Evolutionary conservation across 2,113 vertebrate genomes (phyloP), one percentile per base, ranked within the genome.

Genomic region (Pterocles orientalis): DNA sequence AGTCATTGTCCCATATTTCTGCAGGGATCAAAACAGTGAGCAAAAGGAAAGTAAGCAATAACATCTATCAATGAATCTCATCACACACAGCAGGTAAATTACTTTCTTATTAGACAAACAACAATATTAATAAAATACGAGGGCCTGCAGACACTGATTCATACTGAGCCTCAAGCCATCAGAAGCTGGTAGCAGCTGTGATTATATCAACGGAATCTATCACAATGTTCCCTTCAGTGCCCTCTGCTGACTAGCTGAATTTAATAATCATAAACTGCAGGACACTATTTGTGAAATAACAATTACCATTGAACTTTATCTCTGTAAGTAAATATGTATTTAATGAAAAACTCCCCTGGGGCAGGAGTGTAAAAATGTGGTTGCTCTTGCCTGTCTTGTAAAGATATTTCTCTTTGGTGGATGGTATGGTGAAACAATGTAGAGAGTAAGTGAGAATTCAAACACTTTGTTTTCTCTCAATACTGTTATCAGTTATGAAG

Each of bases 191-290:
- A 54, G 69, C 60, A 73, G 39, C 7, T 14, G 57, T 82, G 92
- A 82, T 95, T 90, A 82, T 72, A 88, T 51, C 71, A 92, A 65
- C 1, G 8, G 64, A 93, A 94, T 92, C 65, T 95, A 69, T 92
- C 82, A 65, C 56, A 77, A 86, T 73, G 7, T 70, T 93, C 51
- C 58, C 26, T 86, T 91, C 65, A 82, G 39, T 95, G 79, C 54
- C 68, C 65, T 91, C 57, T 96, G 41, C 79, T 94, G 90, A 92
- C 78, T 92, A 93, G 33, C 51, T 54, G 39, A 85, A 76, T 94
- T 94, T 92, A 95, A 94, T 91, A 95, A 95, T 53, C 86, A 83
- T 91, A 94, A 97, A 90, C 83, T 87, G 65, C 61, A 93, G 76
- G 88, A 94, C 31, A 43, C 29, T 91, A 50, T 81, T 92, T 75